Evolutionary conservation across 2,797 vertebrate genomes (phyloP).

Genomic region (Harpagifer antarcticus): DNA sequence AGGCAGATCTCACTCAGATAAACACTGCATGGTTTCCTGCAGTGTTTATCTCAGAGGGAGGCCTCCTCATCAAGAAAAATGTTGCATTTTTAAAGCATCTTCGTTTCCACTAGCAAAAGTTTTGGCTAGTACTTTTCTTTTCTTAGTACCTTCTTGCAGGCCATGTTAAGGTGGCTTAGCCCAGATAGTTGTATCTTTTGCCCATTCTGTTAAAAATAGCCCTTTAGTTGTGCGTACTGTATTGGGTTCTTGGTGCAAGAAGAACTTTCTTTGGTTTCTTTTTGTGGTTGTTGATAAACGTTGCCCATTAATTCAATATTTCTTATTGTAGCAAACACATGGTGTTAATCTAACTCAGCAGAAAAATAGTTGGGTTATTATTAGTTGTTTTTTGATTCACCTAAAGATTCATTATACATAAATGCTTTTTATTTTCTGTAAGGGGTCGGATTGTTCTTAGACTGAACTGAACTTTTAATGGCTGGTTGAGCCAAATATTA

Average conservation of each 20-base stretch:
- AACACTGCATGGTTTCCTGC: conserved; percentile 5
- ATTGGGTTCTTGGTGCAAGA: too few species aligned
- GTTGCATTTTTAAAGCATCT: too few species aligned
- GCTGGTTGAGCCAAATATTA: conserved; percentile 11
- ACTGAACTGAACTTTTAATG: conserved; percentile 16
- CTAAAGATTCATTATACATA: not conserved
- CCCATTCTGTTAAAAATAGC: too few species aligned
- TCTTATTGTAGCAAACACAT: not conserved
- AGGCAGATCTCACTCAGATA: conserved; percentile 9
- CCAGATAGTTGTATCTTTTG: too few species aligned
- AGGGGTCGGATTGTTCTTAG: not conserved
- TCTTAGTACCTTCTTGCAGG: too few species aligned
- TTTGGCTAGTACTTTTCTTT: too few species aligned
- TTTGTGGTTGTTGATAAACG: too few species aligned
- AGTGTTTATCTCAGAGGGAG: not conserved
- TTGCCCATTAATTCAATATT: too few species aligned
- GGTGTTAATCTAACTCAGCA: not conserved
- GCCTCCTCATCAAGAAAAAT: not conserved
- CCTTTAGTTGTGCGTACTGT: too few species aligned
- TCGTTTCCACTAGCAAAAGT: not conserved
- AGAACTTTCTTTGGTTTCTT: too few species aligned
- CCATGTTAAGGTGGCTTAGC: too few species aligned
- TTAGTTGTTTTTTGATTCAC: not conserved
- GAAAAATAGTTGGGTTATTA: not conserved
- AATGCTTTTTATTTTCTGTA: not conserved